A percentile compares a stretch with the other conserved stretches of the same genome.
Conservation (phyloP, 2,888 invertebrate genomes). For the Fragum fragum region DNA sequence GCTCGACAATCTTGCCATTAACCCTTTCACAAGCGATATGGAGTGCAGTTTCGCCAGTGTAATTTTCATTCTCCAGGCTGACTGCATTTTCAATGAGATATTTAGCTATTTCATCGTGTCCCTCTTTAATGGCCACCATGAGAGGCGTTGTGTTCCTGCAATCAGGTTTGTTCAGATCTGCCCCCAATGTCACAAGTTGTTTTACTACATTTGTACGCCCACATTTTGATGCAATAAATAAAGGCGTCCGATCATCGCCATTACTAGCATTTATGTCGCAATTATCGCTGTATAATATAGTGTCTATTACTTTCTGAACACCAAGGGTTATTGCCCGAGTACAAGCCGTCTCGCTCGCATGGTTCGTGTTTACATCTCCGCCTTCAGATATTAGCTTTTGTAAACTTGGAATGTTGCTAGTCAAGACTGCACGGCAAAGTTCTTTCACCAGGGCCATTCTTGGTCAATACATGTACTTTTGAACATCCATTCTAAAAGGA, state of each 20-base stretch:
- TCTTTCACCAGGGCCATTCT: conserved; percentile 12
- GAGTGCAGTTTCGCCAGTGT: conserved; percentile 61
- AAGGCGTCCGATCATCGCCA: conserved; percentile 13
- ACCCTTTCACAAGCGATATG: conserved; percentile 63
- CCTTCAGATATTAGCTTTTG: conserved; percentile 1
- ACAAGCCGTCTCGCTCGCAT: conserved; percentile 16
- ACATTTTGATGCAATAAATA: conserved; percentile 7
- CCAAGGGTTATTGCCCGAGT: conserved; percentile 11
- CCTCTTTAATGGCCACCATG: conserved; percentile 45
- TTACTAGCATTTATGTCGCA: conserved; percentile 16
- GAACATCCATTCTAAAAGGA: no score
- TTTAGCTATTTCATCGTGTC: conserved; percentile 43
- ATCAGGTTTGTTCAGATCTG: conserved; percentile 53
- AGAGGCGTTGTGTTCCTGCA: conserved; percentile 64
- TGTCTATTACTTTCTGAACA: background rate
- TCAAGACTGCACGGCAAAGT: background rate
- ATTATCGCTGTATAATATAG: background rate
- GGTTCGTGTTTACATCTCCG: conserved; percentile 12
- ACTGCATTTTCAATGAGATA: conserved; percentile 66
- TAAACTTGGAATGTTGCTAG: background rate
- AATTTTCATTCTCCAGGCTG: conserved; percentile 47
- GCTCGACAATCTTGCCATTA: conserved; percentile 30
- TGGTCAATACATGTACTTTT: background rate
- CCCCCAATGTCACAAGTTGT: conserved; percentile 34
- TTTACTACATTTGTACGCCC: background rate